Conservation (phyloP, 2,113 vertebrate genomes). For the Eleginops maclovinus region DNA sequence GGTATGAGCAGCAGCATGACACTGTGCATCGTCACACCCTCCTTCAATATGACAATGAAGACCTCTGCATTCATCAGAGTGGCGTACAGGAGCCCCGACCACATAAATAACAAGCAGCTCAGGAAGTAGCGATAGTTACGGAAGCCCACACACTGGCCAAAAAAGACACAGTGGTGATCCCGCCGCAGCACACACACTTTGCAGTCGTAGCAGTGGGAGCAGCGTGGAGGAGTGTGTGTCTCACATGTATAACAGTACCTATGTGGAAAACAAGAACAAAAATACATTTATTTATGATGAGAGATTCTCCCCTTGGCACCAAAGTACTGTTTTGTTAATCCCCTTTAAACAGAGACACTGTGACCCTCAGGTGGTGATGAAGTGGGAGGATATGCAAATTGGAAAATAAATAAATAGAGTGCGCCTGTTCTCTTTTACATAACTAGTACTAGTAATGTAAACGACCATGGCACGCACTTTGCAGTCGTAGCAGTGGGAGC, state of each 20-base stretch:
- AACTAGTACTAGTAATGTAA: too few species aligned
- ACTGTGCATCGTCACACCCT: constrained; percentile 87
- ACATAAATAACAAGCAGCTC: constrained; percentile 87
- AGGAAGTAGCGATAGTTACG: constrained; percentile 91
- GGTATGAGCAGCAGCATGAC: constrained; percentile 88
- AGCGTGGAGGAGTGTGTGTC: constrained; percentile 90
- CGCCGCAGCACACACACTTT: constrained; percentile 89
- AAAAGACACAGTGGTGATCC: constrained; percentile 93
- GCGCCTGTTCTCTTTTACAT: too few species aligned
- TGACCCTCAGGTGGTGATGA: not conserved
- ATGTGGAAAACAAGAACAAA: constrained; percentile 6
- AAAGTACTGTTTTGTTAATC: not conserved
- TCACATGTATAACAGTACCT: constrained; percentile 92
- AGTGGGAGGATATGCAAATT: too few species aligned
- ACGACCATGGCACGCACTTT: constrained; percentile 88
- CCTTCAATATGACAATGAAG: constrained; percentile 86
- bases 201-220: constrained; percentile 90
- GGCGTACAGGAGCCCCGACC: constrained; percentile 86
- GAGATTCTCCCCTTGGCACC: too few species aligned
- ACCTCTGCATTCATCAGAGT: constrained; percentile 90
- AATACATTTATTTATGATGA: not conserved
- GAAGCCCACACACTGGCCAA: constrained; percentile 91
- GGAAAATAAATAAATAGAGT: too few species aligned
- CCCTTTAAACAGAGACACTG: not conserved
- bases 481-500: constrained; percentile 90